Evolutionary conservation across 2,797 vertebrate species (phyloP).

Genomic region (Syncerus caffer): DNA sequence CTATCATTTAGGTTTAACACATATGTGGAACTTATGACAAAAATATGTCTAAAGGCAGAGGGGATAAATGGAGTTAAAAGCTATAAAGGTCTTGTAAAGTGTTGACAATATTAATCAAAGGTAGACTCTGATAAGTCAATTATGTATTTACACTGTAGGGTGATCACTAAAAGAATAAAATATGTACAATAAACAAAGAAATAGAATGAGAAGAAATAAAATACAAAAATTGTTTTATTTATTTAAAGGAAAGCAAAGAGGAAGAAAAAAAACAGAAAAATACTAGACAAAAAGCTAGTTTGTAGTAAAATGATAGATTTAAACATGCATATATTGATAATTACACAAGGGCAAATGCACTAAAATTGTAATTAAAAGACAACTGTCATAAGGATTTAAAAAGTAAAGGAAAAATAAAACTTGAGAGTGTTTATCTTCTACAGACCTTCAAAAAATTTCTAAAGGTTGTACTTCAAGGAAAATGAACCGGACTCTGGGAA

Average conservation of each 20-base stretch:
- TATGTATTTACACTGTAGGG: background rate
- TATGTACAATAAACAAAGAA: background rate
- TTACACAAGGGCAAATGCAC: background rate
- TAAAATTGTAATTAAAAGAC: background rate
- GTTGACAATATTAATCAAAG: background rate
- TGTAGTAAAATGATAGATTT: background rate
- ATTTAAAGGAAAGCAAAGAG: background rate
- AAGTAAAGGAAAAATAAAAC: background rate
- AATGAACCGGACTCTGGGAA: background rate
- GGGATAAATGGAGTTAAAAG: background rate
- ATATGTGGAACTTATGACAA: background rate
- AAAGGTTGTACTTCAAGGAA: background rate
- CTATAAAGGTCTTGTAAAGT: background rate
- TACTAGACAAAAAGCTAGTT: background rate
- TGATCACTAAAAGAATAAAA: background rate
- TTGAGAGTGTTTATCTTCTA: background rate
- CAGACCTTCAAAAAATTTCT: background rate
- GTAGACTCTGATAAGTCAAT: background rate
- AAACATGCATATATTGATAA: background rate
- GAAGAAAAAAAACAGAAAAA: background rate
- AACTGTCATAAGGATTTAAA: background rate
- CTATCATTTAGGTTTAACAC: background rate
- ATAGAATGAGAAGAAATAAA: background rate
- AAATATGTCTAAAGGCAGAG: background rate
- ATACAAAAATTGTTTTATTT: background rate